Conservation (phyloP, 2,113 vertebrate genomes). For the Megatriorchis doriae region DNA sequence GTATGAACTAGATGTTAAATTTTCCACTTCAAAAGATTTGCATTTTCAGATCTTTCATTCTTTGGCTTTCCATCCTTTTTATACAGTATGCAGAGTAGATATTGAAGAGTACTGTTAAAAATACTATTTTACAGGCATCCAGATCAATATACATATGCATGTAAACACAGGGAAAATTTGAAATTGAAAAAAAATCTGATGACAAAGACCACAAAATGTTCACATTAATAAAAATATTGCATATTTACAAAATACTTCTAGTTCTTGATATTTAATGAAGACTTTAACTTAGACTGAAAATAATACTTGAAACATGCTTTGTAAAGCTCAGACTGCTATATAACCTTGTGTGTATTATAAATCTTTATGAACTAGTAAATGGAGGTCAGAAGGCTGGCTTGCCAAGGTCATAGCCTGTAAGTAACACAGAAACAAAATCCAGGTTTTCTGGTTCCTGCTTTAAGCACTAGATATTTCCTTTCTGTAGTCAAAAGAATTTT, state of each 20-base stretch:
- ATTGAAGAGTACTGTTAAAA: neutral
- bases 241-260: neutral
- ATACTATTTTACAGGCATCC: neutral
- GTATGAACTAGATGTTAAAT: neutral
- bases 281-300: neutral
- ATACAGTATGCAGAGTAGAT: neutral
- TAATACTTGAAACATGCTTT: neutral
- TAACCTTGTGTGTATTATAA: neutral
- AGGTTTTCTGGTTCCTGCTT: slow-evolving; percentile 31
- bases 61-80: neutral
- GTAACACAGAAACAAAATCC: slow-evolving; percentile 14
- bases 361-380: slow-evolving; percentile 2
- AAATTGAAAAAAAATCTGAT: neutral
- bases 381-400: neutral
- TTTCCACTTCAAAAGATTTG: neutral
- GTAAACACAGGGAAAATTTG: neutral
- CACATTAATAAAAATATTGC: neutral
- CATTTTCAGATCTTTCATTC: neutral
- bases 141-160: neutral
- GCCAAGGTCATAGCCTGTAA: neutral
- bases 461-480: slow-evolving; percentile 17
- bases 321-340: neutral
- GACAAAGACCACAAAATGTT: neutral
- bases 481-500: neutral
- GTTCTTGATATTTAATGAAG: neutral